These are phyloP conservation scores for Pseudomyrmex sp. DNA, from an alignment of 1,140 invertebrate genomes.

Conservation along the genomic window DNA sequence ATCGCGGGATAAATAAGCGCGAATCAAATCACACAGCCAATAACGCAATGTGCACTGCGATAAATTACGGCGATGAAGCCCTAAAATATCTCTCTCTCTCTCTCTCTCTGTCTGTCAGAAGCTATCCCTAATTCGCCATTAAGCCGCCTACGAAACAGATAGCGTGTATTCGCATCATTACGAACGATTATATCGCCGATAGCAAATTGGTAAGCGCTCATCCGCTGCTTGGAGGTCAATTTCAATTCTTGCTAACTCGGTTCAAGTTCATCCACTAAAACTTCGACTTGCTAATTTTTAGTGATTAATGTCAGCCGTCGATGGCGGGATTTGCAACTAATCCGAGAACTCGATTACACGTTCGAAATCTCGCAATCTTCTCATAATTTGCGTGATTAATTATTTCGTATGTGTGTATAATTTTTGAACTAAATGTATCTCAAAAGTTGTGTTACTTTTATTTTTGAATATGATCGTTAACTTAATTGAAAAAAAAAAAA, in stretches of 20 bases:
- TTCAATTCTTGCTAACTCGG: slow-evolving; percentile 72
- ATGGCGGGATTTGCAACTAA: slow-evolving; percentile 1
- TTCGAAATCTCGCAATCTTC: neutral
- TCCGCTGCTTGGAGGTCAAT: slow-evolving; percentile 47
- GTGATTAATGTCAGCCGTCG: neutral
- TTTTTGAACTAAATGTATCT: too few relatives aligned
- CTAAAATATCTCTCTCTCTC: neutral
- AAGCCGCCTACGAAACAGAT: slow-evolving; percentile 2
- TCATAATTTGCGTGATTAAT: neutral
- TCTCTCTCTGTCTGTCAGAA: neutral
- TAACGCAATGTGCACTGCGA: too few relatives aligned
- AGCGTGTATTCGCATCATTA: neutral
- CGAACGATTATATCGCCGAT: slow-evolving; percentile 19
- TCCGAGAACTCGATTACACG: neutral
- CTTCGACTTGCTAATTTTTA: slow-evolving; percentile 29
- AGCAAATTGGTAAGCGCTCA: slow-evolving; percentile 26
- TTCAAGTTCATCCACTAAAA: slow-evolving; percentile 68
- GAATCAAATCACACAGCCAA: too few relatives aligned
- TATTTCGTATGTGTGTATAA: neutral
- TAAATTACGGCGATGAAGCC: too few relatives aligned
- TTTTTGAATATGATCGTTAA: too few relatives aligned
- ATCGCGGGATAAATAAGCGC: too few relatives aligned
- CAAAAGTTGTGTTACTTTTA: too few relatives aligned
- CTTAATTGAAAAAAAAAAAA: too few relatives aligned
- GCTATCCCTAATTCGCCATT: neutral